These are phyloP conservation scores for Exocentrus adspersus DNA, from an alignment of 2,888 invertebrate species.

Conservation along the genomic window DNA sequence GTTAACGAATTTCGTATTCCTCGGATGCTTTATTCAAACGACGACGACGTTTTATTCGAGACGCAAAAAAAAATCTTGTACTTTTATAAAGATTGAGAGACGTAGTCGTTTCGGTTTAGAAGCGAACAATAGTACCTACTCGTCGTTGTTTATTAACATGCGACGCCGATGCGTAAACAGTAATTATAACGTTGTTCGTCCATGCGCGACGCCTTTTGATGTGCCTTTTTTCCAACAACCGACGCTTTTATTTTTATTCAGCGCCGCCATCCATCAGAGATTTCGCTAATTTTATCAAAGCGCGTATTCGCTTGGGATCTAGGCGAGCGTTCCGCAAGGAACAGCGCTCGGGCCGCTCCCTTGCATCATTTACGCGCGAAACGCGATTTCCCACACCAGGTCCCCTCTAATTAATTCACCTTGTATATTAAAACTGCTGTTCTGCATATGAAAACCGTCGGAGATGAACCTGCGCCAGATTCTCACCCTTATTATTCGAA, in stretches of 20 bases:
- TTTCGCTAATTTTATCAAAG: not conserved
- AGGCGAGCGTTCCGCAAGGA: no score
- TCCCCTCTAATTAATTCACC: constrained; percentile 45
- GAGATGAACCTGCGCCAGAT: constrained; percentile 60
- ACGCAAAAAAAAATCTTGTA: no score
- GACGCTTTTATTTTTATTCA: constrained; percentile 14
- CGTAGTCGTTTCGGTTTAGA: no score
- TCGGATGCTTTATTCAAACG: constrained; percentile 47
- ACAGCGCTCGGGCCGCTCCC: no score
- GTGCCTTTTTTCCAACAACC: constrained; percentile 40
- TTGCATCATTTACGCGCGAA: no score
- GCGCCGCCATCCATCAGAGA: constrained; percentile 19
- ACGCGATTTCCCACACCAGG: no score
- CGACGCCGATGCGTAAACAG: constrained; percentile 45
- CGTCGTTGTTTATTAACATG: constrained; percentile 48
- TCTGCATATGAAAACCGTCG: constrained; percentile 60
- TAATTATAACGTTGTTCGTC: constrained; percentile 45
- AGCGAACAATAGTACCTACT: constrained; percentile 45
- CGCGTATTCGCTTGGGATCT: not conserved
- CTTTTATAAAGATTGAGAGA: no score
- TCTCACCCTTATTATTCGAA: no score
- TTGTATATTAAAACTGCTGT: constrained; percentile 46
- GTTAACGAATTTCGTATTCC: constrained; percentile 50
- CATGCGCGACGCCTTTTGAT: constrained; percentile 47
- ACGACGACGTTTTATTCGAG: constrained; percentile 23